Evolutionary conservation across 2,797 vertebrate genomes (phyloP), one percentile per base, ranked within the genome.

Genomic region (Propithecus perrieri): DNA sequence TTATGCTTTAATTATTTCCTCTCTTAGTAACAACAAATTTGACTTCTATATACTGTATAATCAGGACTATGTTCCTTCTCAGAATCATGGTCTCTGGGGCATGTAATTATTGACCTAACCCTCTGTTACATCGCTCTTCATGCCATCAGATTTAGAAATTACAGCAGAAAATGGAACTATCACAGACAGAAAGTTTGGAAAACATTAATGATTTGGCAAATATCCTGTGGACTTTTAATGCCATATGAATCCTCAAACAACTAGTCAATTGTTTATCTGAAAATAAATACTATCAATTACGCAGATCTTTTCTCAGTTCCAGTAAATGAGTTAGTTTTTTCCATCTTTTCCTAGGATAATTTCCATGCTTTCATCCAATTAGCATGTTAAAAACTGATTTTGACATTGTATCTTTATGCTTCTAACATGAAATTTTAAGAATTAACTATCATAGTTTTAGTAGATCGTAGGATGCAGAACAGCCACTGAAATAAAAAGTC

Each of bases 241-340:
- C 3, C 61, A 79, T 24, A 50, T 46, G 41, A 92, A 95, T 94
- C 83, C 41, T 94, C 69, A 61, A 83, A 65, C 28, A 69, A 72
- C 7, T 67, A 67, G 35, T 85, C 33, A 78, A 14, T 53, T 75
- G 28, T 92, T 89, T 97, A 96, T 86, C 26, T 94, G 8, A 78
- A 91, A 89, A 81, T 78, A 95, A 95, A 61, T 81, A 72, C 53
- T 85, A 71, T 91, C 67, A 93, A 95, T 38, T 59, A 74, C 30
- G 35, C 43, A 84, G 26, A 3, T 17, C 13, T 85, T 85, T 85
- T 50, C 67, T 94, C 46, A 76, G 46, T 72, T 91, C 65, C 74
- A 85, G 61, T 72, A 78, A 89, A 38, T 71, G n/a, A 87, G 35
- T 88, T 91, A 55, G 10, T 3, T 63, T 79, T 95, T 80, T 80